These are phyloP conservation scores for Acanthopleura granulata DNA, from an alignment of 2,888 invertebrate genomes.

Conservation along the genomic window DNA sequence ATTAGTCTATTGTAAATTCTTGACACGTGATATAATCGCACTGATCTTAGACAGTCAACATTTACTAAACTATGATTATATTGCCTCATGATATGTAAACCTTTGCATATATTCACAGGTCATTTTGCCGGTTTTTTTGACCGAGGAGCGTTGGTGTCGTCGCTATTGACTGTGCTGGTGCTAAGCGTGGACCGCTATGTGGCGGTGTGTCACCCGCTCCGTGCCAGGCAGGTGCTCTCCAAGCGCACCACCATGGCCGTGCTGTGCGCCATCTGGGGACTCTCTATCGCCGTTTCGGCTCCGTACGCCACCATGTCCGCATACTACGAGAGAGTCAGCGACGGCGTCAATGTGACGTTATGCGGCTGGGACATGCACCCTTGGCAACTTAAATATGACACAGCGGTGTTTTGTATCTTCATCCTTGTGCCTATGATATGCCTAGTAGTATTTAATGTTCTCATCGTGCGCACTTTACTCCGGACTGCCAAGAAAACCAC, in stretches of 20 bases:
- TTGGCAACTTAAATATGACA: slow-evolving; percentile 5
- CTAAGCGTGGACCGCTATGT: slow-evolving; percentile 7
- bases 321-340: neutral
- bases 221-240: neutral
- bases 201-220: slow-evolving; percentile 12
- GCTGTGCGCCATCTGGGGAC: neutral
- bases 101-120: neutral
- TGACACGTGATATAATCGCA: too few relatives aligned
- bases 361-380: neutral
- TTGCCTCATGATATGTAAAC: neutral
- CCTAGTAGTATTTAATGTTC: neutral
- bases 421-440: slow-evolving; percentile 6
- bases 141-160: slow-evolving; percentile 9
- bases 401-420: slow-evolving; percentile 3
- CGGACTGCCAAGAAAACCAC: neutral
- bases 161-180: neutral
- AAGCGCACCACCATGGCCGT: neutral
- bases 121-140: slow-evolving; percentile 9
- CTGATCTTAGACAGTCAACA: too few relatives aligned
- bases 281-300: slow-evolving; percentile 2
- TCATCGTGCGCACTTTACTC: slow-evolving; percentile 1
- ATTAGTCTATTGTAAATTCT: too few relatives aligned
- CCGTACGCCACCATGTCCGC: neutral
- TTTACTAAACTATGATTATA: too few relatives aligned
- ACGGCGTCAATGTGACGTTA: neutral